Conservation (phyloP, 2,797 vertebrate genomes). For the Allenopithecus nigroviridis region DNA sequence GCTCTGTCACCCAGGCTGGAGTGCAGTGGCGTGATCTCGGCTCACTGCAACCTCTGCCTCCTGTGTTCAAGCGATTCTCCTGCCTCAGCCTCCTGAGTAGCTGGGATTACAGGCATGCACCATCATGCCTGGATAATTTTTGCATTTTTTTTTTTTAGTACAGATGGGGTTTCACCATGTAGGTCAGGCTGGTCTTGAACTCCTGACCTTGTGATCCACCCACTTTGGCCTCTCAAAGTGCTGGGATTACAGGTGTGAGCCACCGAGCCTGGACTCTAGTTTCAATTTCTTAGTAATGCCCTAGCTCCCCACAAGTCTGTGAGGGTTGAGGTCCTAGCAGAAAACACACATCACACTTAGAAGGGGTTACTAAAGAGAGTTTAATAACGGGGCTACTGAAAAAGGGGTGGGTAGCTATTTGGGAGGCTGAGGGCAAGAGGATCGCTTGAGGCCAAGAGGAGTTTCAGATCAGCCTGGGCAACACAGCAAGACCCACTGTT, state of each 20-base stretch:
- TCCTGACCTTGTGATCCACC: not conserved
- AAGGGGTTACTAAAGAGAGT: not conserved
- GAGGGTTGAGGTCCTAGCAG: not conserved
- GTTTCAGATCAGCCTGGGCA: not conserved
- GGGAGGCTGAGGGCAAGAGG: not conserved
- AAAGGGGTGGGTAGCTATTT: not conserved
- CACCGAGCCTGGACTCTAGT: not conserved
- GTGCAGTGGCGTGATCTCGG: fast-evolving
- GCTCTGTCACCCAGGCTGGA: not conserved
- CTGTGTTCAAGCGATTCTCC: not conserved
- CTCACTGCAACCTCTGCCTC: not conserved
- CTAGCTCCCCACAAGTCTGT: not conserved
- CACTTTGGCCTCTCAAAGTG: not conserved
- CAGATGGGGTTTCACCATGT: not conserved
- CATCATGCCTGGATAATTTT: fast-evolving
- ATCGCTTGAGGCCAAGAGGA: not conserved
- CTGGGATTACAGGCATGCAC: not conserved
- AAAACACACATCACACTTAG: not conserved
- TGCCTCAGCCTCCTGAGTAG: not conserved
- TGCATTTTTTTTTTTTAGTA: not conserved
- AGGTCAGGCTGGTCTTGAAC: not conserved
- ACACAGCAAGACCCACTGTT: not conserved
- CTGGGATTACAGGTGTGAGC: not conserved
- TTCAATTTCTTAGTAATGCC: not conserved
- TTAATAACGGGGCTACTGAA: not conserved